Evolutionary conservation across 2,888 invertebrate species (phyloP).

Genomic region (Sphaerophoria taeniata): DNA sequence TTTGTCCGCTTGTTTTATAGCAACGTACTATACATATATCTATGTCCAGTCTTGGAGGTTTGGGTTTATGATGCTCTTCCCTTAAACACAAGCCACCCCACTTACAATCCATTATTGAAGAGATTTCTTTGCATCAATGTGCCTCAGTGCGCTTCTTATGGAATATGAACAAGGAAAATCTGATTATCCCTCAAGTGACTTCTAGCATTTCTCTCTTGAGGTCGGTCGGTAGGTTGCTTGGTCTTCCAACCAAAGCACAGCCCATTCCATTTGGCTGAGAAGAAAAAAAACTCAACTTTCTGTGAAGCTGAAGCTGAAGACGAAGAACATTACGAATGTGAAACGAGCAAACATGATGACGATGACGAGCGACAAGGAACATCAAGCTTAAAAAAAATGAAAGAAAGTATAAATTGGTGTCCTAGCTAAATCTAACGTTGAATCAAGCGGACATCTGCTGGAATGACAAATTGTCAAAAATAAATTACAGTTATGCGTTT

Average conservation of each 20-base stretch:
- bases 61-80: not conserved
- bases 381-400: constrained; percentile 28
- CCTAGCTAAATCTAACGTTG: constrained; percentile 70
- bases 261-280: constrained; percentile 9
- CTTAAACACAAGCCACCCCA: not conserved
- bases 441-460: constrained; percentile 73
- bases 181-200: constrained; percentile 59
- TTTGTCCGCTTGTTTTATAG: constrained; percentile 9
- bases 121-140: constrained; percentile 56
- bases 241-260: not conserved
- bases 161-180: constrained; percentile 56
- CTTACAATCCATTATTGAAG: constrained; percentile 42
- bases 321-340: constrained; percentile 41
- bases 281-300: not conserved
- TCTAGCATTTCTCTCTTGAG: constrained; percentile 5
- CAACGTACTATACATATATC: not conserved
- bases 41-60: not conserved
- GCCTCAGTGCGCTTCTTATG: constrained; percentile 53
- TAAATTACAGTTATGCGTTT: constrained; percentile 81
- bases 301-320: not conserved
- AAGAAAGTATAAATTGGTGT: constrained; percentile 61
- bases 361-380: constrained; percentile 33
- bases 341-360: constrained; percentile 51
- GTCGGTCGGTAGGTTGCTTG: no score
- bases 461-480: constrained; percentile 79